A percentile compares a stretch with the other conserved stretches of the same genome.
These are phyloP conservation scores for Corythoichthys intestinalis DNA, from an alignment of 2,113 vertebrate genomes.

Conservation along the genomic window DNA sequence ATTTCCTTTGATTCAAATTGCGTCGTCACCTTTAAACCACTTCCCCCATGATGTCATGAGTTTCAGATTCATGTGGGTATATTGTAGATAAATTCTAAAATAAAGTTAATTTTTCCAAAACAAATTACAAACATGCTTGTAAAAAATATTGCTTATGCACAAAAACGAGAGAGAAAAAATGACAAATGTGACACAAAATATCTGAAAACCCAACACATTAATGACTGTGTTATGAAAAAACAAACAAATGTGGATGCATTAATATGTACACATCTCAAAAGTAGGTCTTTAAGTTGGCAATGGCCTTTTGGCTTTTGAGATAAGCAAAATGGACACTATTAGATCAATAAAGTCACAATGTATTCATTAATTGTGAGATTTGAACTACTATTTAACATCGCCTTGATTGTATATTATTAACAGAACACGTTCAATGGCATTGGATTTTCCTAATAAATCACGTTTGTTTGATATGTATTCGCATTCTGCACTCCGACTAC, in stretches of 20 bases:
- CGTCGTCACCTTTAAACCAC: background rate
- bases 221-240: too few species aligned
- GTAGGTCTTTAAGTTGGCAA: background rate
- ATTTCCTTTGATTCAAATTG: background rate
- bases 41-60: background rate
- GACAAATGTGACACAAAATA: background rate
- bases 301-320: background rate
- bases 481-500: background rate
- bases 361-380: background rate
- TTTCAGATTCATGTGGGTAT: background rate
- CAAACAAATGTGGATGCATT: too few species aligned
- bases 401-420: background rate
- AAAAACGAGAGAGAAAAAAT: background rate
- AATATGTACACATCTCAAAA: background rate
- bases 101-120: background rate
- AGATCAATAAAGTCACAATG: background rate
- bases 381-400: background rate
- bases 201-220: background rate
- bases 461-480: too few species aligned
- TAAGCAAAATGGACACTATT: background rate
- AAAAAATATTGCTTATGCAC: background rate
- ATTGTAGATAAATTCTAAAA: too few species aligned
- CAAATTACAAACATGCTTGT: background rate
- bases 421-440: background rate
- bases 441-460: background rate